A percentile compares a stretch with the other conserved stretches of the same genome.
These are phyloP conservation scores for Chelon auratus DNA, from an alignment of 2,797 vertebrate species.

Conservation along the genomic window DNA sequence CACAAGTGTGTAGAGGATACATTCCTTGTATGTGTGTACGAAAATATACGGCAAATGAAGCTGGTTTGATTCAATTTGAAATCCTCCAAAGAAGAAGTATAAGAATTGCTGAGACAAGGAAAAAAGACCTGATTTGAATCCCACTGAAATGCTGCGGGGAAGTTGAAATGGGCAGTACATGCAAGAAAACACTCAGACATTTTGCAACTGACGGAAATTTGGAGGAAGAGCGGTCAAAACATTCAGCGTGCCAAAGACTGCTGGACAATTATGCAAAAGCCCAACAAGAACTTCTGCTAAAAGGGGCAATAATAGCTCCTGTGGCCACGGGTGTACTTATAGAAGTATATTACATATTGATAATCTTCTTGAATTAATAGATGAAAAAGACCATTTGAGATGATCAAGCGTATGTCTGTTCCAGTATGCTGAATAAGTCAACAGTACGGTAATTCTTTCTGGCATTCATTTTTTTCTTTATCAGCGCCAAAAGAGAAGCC, in stretches of 20 bases:
- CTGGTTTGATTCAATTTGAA: neutral
- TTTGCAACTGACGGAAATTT: neutral
- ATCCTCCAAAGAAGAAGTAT: neutral
- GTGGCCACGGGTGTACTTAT: neutral
- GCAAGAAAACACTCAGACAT: neutral
- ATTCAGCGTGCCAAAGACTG: neutral
- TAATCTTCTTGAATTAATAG: neutral
- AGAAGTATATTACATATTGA: neutral
- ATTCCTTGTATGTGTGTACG: too few relatives aligned
- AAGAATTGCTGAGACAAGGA: neutral
- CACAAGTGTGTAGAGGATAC: too few relatives aligned
- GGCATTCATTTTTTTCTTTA: neutral
- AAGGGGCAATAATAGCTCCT: neutral
- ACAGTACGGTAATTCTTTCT: neutral
- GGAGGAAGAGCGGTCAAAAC: neutral
- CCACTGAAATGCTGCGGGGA: neutral
- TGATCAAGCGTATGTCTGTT: neutral
- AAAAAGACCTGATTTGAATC: neutral
- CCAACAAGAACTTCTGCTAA: neutral
- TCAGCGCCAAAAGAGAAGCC: conserved; percentile 87
- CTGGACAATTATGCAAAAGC: neutral
- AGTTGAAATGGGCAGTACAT: neutral
- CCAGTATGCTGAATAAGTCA: neutral
- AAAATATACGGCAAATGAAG: too few relatives aligned
- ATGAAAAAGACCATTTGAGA: neutral